phyloP scores from a whole-genome alignment of 2,888 invertebrate species.

The Sericinus montela region DNA sequence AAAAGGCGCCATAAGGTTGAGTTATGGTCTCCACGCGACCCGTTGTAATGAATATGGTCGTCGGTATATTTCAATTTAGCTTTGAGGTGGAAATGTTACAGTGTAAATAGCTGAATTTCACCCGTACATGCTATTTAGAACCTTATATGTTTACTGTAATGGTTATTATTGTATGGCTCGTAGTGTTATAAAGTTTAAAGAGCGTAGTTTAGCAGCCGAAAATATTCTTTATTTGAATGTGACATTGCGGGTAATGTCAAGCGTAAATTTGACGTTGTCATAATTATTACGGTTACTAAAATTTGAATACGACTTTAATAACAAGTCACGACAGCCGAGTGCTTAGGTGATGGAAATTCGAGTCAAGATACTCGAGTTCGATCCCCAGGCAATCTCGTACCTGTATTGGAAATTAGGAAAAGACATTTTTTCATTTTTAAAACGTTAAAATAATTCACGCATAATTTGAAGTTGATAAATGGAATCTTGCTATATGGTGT shows the following conservation, averaged over 20 bases:
- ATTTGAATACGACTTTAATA: no score
- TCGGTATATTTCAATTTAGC: conserved; percentile 71
- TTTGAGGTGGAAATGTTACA: conserved; percentile 36
- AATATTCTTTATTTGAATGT: conserved; percentile 15
- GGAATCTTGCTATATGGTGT: no score
- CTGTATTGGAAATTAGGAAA: no score
- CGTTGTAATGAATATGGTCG: conserved; percentile 67
- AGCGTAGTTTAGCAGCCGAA: conserved; percentile 4
- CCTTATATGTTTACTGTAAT: fast-evolving
- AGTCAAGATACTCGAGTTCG: no score
- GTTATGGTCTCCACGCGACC: conserved; percentile 52
- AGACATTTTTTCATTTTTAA: no score
- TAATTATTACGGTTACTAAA: background rate
- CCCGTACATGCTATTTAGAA: background rate
- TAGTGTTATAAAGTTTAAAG: background rate
- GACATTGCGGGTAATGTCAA: conserved; percentile 9
- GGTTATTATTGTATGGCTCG: background rate
- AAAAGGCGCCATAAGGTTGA: conserved; percentile 70
- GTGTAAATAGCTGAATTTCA: conserved; percentile 32
- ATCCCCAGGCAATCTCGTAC: no score
- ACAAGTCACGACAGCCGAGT: no score
- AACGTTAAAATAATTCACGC: no score
- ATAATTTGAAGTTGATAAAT: no score
- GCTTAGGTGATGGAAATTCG: no score
- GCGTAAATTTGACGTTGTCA: conserved; percentile 14